Evolutionary conservation across 1,140 invertebrate species (phyloP).

Genomic region (Heliconius himera): DNA sequence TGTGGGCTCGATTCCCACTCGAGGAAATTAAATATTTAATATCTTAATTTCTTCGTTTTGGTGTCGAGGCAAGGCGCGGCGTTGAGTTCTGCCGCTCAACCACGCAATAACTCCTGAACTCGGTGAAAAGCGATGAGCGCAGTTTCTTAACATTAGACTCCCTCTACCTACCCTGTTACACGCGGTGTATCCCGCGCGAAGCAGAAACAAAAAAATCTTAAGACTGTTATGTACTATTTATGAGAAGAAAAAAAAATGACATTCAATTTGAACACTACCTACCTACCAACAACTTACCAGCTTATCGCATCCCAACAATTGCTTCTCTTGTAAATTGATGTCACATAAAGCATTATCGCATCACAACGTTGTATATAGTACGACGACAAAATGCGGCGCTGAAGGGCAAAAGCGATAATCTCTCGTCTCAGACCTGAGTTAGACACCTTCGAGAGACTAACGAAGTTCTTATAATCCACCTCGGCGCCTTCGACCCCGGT

Average conservation of each 20-base stretch:
- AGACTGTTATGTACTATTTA: neutral
- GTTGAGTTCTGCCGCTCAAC: too few relatives aligned
- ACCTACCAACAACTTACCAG: neutral
- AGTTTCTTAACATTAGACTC: too few relatives aligned
- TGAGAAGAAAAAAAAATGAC: neutral
- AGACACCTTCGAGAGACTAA: constrained; percentile 75
- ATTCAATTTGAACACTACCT: neutral
- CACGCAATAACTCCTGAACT: too few relatives aligned
- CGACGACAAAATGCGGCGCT: constrained; percentile 64
- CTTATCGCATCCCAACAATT: neutral
- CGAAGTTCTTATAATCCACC: constrained; percentile 77
- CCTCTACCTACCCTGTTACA: too few relatives aligned
- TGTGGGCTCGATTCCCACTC: too few relatives aligned
- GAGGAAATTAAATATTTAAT: too few relatives aligned
- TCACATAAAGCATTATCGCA: constrained; percentile 40
- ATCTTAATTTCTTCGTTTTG: too few relatives aligned
- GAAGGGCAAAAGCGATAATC: constrained; percentile 75
- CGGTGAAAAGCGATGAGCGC: too few relatives aligned
- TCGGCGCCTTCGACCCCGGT: constrained; percentile 47
- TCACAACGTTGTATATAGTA: constrained; percentile 52
- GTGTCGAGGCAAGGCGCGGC: too few relatives aligned
- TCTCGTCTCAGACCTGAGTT: constrained; percentile 71
- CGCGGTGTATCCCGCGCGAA: too few relatives aligned
- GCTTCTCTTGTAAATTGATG: constrained; percentile 20
- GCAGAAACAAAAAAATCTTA: too few relatives aligned